These are phyloP conservation scores for Spea hammondii DNA, from an alignment of 2,797 vertebrate genomes.

Conservation along the genomic window DNA sequence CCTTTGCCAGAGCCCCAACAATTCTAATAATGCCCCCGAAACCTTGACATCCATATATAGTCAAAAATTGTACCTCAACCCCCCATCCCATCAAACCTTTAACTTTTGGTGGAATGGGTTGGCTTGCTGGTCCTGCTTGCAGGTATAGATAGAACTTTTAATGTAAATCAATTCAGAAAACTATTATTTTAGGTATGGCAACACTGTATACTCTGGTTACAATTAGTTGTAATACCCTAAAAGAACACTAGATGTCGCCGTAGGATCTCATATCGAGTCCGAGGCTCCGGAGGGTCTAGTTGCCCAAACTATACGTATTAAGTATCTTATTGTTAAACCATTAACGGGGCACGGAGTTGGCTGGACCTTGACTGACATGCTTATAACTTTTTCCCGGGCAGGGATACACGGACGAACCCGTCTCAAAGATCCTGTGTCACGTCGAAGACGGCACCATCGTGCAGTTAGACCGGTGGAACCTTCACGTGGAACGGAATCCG, in stretches of 20 bases:
- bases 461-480: slow-evolving; percentile 96
- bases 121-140: too few relatives aligned
- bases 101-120: too few relatives aligned
- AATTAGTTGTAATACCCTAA: neutral
- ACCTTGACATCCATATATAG: too few relatives aligned
- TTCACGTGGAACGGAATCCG: slow-evolving; percentile 85
- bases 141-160: too few relatives aligned
- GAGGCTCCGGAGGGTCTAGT: neutral
- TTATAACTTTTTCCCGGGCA: slow-evolving; percentile 54
- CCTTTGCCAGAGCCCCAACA: too few relatives aligned
- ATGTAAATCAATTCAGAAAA: too few relatives aligned
- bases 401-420: slow-evolving; percentile 96
- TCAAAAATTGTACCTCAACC: too few relatives aligned
- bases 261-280: neutral
- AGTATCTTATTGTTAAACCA: neutral
- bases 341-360: neutral
- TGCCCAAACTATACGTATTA: neutral
- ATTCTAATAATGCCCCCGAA: too few relatives aligned
- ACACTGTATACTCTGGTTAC: too few relatives aligned
- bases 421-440: slow-evolving; percentile 95
- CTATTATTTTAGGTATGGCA: too few relatives aligned
- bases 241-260: neutral
- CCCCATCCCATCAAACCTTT: too few relatives aligned
- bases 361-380: neutral
- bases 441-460: slow-evolving; percentile 97